Evolutionary conservation across 2,888 invertebrate genomes (phyloP).

Genomic region (Drosophila testacea): DNA sequence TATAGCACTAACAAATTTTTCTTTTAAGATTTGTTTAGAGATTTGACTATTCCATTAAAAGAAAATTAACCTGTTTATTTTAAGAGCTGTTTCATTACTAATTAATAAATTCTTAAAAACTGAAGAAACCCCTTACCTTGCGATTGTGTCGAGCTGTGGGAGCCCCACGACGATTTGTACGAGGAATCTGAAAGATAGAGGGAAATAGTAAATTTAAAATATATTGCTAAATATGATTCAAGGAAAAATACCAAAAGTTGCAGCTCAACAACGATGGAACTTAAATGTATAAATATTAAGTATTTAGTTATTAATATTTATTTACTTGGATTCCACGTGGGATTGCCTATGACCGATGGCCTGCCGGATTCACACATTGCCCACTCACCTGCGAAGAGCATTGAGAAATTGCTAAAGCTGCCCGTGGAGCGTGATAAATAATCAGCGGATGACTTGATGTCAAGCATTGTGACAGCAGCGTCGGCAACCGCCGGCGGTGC

Average conservation of each 20-base stretch:
- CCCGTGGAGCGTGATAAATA: slow-evolving; percentile 94
- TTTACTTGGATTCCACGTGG: slow-evolving; percentile 78
- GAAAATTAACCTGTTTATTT: too few species aligned
- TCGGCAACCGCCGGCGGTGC: slow-evolving; percentile 75
- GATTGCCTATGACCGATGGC: slow-evolving; percentile 69
- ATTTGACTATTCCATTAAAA: too few species aligned
- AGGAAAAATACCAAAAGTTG: neutral
- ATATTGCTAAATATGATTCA: neutral
- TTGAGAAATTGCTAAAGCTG: slow-evolving; percentile 97
- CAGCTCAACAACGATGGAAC: slow-evolving; percentile 20
- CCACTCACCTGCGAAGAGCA: slow-evolving; percentile 94
- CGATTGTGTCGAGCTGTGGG: slow-evolving; percentile 91
- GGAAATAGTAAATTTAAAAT: slow-evolving; percentile 41
- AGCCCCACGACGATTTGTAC: slow-evolving; percentile 94
- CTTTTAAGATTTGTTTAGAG: too few species aligned
- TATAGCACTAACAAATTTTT: too few species aligned
- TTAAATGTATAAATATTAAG: slow-evolving; percentile 38
- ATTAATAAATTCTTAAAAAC: neutral
- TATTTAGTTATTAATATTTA: slow-evolving; percentile 44
- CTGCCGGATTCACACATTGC: slow-evolving; percentile 75
- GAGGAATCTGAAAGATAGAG: slow-evolving; percentile 90
- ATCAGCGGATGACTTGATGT: slow-evolving; percentile 96
- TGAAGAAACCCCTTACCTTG: slow-evolving; percentile 88
- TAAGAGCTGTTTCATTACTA: too few species aligned
- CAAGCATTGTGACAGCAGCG: slow-evolving; percentile 89